Base-by-base conservation (phyloP, 2,113 vertebrate species). In the Syngnathus typhle region DNA sequence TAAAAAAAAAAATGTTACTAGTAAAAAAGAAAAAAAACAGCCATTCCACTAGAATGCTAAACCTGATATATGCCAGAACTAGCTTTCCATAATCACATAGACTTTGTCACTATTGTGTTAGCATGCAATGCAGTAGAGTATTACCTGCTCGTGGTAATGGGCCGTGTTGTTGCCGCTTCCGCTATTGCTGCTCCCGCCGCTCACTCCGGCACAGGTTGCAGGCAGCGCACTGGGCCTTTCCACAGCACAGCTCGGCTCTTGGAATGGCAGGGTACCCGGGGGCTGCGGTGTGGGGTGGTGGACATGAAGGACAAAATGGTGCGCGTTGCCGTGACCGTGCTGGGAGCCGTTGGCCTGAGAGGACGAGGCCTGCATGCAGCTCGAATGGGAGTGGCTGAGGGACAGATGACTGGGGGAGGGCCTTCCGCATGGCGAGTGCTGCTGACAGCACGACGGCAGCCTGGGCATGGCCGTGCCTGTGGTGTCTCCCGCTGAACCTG, bases 391-490 rank as follows among this genome's bases (percentile, higher is more conserved):
- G 82, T 98, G 96, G 76, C 92, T 92, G 81, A 98, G 76, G 0
- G 92, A 82, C 65, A 96, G 92, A 77, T 95, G 95, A 79, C 84
- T 90, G 69, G 95, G 94, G 32, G 96, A 92, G 23, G 94, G 91
- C 70, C 94, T 93, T 76, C 94, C 92, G 62, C 97, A 99, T 0
- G 97, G 94, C 6, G 97, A 97, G 87, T 99, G 97, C 86, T 98
- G 96, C 58, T 96, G 96, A 84, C 97, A 99, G 89, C 97, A 99
- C 0, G 97, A 96, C 1, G 97, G 97, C 46, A 99, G 90, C 76
- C 97, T 88, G 62, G 97, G 97, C 97, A 99, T 93, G 64, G 96
- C 94, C 0, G 93, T 88, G 73, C 94, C 93, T 3, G 92, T 88
- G 27, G 85, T 83, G 78, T 96, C 95, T 73, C 88, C 92, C 56